Conservation (phyloP, 2,113 vertebrate species). For the Tichodroma muraria region DNA sequence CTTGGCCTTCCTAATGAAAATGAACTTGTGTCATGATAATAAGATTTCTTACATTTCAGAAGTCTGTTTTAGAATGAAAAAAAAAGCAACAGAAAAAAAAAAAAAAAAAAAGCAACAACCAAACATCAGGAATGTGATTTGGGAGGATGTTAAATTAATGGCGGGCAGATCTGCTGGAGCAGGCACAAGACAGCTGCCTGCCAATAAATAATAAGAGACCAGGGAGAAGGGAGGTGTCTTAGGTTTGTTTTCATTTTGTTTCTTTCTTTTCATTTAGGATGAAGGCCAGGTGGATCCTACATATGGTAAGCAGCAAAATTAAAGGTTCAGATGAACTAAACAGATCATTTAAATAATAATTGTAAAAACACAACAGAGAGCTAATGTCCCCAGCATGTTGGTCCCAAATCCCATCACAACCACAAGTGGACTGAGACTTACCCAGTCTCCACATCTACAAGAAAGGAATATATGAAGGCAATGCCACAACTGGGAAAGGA, state of each 20-base stretch:
- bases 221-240: constrained; percentile 26
- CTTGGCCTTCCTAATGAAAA: constrained; percentile 55
- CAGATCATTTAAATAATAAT: constrained; percentile 58
- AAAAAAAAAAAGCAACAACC: background rate
- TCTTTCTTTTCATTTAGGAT: constrained; percentile 58
- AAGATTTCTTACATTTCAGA: constrained; percentile 24
- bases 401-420: constrained; percentile 19
- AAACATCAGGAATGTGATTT: constrained; percentile 43
- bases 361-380: constrained; percentile 26
- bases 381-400: constrained; percentile 43
- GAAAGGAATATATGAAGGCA: constrained; percentile 26
- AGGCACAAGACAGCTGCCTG: constrained; percentile 20
- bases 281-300: constrained; percentile 61
- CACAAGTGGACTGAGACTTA: constrained; percentile 7
- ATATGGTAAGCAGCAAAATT: constrained; percentile 65
- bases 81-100: background rate
- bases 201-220: constrained; percentile 77
- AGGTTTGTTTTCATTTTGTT: constrained; percentile 14
- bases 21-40: background rate
- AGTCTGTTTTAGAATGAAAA: constrained; percentile 8
- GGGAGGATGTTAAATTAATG: constrained; percentile 51
- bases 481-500: background rate
- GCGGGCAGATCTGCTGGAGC: constrained; percentile 48
- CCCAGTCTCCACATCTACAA: background rate
- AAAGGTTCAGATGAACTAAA: constrained; percentile 62